Evolutionary conservation across 2,113 vertebrate species (phyloP).

Genomic region (Axis porcinus): DNA sequence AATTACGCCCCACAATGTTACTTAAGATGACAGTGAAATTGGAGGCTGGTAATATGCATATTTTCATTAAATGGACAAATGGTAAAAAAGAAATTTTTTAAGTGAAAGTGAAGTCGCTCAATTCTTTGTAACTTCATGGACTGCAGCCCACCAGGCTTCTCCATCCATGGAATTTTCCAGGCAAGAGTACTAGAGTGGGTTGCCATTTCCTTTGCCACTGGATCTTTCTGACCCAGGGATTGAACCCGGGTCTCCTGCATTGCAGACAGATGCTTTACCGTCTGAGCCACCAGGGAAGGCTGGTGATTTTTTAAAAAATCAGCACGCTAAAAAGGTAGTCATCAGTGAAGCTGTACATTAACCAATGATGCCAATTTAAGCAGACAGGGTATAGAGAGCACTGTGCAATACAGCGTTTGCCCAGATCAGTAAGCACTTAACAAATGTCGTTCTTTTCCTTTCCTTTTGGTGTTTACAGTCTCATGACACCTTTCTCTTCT

Average conservation of each 20-base stretch:
- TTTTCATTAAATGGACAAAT: slow-evolving; percentile 1
- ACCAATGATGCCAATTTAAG: background rate
- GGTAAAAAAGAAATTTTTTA: background rate
- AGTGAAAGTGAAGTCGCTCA: background rate
- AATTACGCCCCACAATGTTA: background rate
- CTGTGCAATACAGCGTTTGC: background rate
- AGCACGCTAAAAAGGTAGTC: background rate
- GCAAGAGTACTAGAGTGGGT: background rate
- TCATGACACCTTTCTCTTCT: background rate
- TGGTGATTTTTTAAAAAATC: background rate
- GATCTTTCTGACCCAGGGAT: background rate
- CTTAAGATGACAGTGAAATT: background rate
- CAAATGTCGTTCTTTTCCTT: background rate
- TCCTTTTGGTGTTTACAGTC: background rate
- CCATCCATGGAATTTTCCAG: background rate
- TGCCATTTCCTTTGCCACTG: background rate
- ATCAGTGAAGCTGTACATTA: background rate
- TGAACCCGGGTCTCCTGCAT: background rate
- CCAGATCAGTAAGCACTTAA: background rate
- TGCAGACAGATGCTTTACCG: background rate
- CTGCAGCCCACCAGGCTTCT: background rate
- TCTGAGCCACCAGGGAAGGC: background rate
- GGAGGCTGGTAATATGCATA: background rate
- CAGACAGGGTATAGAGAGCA: background rate
- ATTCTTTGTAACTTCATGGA: background rate